Conservation (phyloP, 2,797 vertebrate genomes). For the Lutjanus campechanus region DNA sequence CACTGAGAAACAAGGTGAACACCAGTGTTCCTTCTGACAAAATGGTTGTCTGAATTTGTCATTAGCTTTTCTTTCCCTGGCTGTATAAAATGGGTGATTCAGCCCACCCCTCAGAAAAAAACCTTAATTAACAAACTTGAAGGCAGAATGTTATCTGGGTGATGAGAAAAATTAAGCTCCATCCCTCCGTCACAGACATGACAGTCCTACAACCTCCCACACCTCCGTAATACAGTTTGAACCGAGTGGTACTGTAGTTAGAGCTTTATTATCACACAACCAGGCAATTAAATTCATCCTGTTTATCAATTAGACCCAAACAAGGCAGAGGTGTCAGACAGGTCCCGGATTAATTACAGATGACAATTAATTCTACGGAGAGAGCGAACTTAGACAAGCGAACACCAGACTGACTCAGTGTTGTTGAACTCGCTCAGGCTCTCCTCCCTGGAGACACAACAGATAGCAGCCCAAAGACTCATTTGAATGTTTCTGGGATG, state of each 20-base stretch:
- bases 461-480: conserved; percentile 41
- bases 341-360: conserved; percentile 65
- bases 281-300: conserved; percentile 56
- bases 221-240: neutral
- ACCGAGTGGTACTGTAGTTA: neutral
- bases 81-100: neutral
- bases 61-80: neutral
- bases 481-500: conserved; percentile 51
- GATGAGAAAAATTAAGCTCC: conserved; percentile 9
- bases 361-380: conserved; percentile 57
- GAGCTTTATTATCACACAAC: conserved; percentile 37
- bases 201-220: conserved; percentile 12
- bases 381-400: conserved; percentile 57
- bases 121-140: neutral
- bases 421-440: conserved; percentile 35
- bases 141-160: neutral
- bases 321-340: conserved; percentile 57
- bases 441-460: conserved; percentile 48
- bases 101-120: neutral
- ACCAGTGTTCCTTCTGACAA: neutral
- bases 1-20: neutral
- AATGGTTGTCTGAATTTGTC: neutral
- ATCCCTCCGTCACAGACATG: neutral
- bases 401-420: conserved; percentile 43
- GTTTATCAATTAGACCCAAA: conserved; percentile 57